Conservation (phyloP, 1,140 invertebrate genomes). For the Drosophila pseudoananassae region DNA sequence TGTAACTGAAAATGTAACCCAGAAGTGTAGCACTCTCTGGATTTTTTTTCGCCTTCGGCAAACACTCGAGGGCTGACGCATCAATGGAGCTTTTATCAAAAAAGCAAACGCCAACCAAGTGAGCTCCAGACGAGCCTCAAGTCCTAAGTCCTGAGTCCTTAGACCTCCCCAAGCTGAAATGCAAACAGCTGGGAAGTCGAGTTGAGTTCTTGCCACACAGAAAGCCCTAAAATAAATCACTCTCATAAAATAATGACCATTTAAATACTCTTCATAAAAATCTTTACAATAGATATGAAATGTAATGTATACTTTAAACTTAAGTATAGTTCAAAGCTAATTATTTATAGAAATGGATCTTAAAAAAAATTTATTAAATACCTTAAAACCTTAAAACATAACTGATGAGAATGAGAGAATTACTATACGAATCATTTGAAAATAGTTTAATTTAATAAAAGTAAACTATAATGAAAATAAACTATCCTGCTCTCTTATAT, state of each 20-base stretch:
- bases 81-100: slow-evolving; percentile 58
- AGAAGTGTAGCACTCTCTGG: background rate
- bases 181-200: slow-evolving; percentile 46
- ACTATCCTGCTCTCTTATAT: too few relatives aligned
- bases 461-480: too few relatives aligned
- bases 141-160: background rate
- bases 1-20: slow-evolving; percentile 1
- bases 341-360: too few relatives aligned
- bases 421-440: too few relatives aligned
- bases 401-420: too few relatives aligned
- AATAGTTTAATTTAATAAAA: too few relatives aligned
- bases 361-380: too few relatives aligned
- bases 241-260: background rate
- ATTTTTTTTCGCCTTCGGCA: slow-evolving; percentile 59
- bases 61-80: slow-evolving; percentile 52
- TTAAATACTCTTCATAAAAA: background rate
- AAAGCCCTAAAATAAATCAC: slow-evolving; percentile 30
- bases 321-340: too few relatives aligned
- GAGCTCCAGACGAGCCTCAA: slow-evolving; percentile 5
- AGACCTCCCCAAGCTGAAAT: slow-evolving; percentile 30
- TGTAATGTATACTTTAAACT: too few relatives aligned
- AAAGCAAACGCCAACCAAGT: slow-evolving; percentile 61
- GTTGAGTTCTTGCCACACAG: slow-evolving; percentile 11
- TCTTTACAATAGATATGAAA: too few relatives aligned
- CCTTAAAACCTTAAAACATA: too few relatives aligned